These are phyloP conservation scores for Hemicentrotus pulcherrimus DNA, from an alignment of 35 echinoderm and acorn worm species.

Conservation along the genomic window DNA sequence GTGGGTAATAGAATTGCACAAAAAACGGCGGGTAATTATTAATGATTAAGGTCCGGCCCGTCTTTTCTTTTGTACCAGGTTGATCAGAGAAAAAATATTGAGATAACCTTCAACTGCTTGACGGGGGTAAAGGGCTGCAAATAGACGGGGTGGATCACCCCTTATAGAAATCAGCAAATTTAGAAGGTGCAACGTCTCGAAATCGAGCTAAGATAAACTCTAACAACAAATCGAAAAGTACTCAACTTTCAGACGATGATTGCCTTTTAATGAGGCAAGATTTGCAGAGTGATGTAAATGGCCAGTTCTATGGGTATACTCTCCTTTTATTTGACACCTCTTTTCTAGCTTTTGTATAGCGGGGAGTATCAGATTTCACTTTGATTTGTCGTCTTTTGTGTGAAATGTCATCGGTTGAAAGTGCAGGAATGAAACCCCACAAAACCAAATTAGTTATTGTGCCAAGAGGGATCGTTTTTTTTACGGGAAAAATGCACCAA, in stretches of 20 bases:
- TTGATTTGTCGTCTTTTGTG: slow-evolving; percentile 11
- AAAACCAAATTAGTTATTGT: slow-evolving; percentile 20
- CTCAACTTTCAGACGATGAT: background rate
- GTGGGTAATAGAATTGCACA: background rate
- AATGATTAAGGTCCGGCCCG: background rate
- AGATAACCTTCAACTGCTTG: slow-evolving; percentile 1
- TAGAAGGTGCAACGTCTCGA: background rate
- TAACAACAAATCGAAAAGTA: slow-evolving; percentile 7
- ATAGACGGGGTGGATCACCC: background rate
- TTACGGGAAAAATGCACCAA: background rate
- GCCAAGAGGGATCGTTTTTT: background rate
- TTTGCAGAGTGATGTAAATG: background rate
- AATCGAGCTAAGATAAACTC: slow-evolving; percentile 18
- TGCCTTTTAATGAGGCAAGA: background rate
- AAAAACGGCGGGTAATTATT: background rate
- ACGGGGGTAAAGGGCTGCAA: background rate
- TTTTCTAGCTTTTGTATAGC: background rate
- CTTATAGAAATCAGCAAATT: background rate
- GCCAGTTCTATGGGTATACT: background rate
- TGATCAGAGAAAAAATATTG: background rate
- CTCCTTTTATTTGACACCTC: background rate
- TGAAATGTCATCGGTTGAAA: slow-evolving; percentile 3
- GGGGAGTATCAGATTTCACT: background rate
- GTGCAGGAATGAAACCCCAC: background rate
- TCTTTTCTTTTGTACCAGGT: background rate